A percentile compares a stretch with the other conserved stretches of the same genome.
phyloP scores from a whole-genome alignment of 2,797 vertebrate genomes.

The Mastacembelus armatus region DNA sequence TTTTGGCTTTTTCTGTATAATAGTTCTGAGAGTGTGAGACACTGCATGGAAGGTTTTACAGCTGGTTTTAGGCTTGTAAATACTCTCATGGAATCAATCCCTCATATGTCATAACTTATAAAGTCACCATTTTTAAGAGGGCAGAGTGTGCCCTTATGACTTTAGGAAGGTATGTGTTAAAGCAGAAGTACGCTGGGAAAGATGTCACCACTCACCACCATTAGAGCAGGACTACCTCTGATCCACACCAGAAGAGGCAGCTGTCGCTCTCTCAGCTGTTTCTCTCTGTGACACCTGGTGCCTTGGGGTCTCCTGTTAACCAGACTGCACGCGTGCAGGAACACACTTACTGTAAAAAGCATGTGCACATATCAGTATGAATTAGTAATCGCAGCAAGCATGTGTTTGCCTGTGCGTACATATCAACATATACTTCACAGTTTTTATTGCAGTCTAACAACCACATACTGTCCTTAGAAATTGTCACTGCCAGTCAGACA shows the following conservation, averaged over 20 bases:
- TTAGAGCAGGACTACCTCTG: slow-evolving; percentile 53
- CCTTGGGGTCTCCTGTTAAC: slow-evolving; percentile 68
- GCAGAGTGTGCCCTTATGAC: too few relatives aligned
- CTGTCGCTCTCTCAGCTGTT: slow-evolving; percentile 78
- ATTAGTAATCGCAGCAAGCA: slow-evolving; percentile 22
- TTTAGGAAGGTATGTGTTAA: slow-evolving; percentile 5
- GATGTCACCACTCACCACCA: slow-evolving; percentile 24
- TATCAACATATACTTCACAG: background rate
- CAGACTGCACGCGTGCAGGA: slow-evolving; percentile 36
- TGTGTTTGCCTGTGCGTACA: background rate
- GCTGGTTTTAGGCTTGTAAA: background rate
- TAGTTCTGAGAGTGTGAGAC: background rate
- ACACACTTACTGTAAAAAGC: slow-evolving; percentile 21
- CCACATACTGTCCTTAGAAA: slow-evolving; percentile 32
- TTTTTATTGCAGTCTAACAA: slow-evolving; percentile 19
- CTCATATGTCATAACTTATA: too few relatives aligned
- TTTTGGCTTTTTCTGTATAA: background rate
- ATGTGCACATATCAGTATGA: slow-evolving; percentile 11
- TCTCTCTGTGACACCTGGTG: slow-evolving; percentile 75
- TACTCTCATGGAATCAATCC: too few relatives aligned
- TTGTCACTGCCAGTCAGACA: slow-evolving; percentile 45
- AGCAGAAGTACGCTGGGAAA: slow-evolving; percentile 21
- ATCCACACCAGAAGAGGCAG: slow-evolving; percentile 66
- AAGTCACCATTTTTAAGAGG: too few relatives aligned
- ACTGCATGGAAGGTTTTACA: background rate